Conservation (phyloP, 2,113 vertebrate genomes). For the Chrysemys picta region DNA sequence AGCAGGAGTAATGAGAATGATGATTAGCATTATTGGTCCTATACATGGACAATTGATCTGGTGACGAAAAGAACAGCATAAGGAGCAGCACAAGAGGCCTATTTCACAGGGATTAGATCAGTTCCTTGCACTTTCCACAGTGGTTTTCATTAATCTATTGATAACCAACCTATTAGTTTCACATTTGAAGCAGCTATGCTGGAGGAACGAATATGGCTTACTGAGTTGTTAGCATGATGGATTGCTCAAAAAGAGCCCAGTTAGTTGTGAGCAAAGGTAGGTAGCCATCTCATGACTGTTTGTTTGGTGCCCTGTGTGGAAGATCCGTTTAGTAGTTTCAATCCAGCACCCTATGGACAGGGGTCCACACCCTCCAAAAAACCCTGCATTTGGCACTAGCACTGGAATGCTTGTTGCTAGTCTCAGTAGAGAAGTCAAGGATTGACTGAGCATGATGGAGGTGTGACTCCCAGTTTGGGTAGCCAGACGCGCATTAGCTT, state of each 20-base stretch:
- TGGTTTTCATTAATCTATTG: not conserved
- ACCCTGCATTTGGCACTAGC: not conserved
- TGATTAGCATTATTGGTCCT: not conserved
- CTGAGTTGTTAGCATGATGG: not conserved
- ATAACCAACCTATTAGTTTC: not conserved
- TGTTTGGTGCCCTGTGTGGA: not conserved
- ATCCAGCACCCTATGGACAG: not conserved
- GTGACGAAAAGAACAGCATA: not conserved
- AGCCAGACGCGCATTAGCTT: not conserved
- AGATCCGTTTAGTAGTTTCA: not conserved
- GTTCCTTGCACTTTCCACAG: not conserved
- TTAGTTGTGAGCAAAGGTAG: not conserved
- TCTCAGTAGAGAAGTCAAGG: not conserved
- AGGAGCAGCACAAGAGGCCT: not conserved
- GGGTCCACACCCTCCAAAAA: not conserved
- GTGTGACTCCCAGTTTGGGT: not conserved
- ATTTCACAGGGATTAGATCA: not conserved
- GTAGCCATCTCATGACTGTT: not conserved
- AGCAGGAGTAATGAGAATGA: not conserved
- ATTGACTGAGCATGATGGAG: not conserved
- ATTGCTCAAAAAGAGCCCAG: not conserved
- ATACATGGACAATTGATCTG: not conserved
- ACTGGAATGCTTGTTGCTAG: not conserved
- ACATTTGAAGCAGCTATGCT: not conserved
- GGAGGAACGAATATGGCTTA: not conserved